Base-by-base conservation (phyloP, 2,113 vertebrate species). In the Neodontobutis hainanensis region DNA sequence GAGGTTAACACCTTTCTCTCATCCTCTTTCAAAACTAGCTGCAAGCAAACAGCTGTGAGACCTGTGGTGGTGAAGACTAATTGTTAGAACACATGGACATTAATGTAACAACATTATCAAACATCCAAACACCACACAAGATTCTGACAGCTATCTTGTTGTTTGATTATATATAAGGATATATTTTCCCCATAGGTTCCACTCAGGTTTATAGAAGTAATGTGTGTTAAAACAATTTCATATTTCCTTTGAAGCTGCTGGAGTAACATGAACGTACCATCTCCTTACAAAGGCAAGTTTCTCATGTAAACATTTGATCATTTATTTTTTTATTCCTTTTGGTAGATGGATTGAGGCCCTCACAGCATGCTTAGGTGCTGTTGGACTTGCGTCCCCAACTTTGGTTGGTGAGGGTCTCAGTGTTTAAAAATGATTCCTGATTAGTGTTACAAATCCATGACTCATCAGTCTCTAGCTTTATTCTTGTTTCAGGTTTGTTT, bases 171-270 rank as follows among this genome's bases (percentile, higher is more conserved):
- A 82, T 95, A 94, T 97, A 94, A 95, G 94, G 93, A 94, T 96
- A 94, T 95, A 75, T 94, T 92, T 94, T 65, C 66, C 65, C 86
- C 85, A 84, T 96, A 94, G 97, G 94, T 97, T 95, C 94, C 94
- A 94, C 94, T 96, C 96, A 96, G 95, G 96, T 97, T 97, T 95
- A 95, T 97, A 95, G 94, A 96, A 94, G 94, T 98, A 94, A 97
- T 94, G 94, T 98, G 94, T 98, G 96, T 96, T 98, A 87, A 96
- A 97, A 94, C 95, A 92, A 95, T 95, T 95, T 96, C 93, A 92
- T 96, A 94, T 94, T 96, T 95, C 95, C 96, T 86, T 95, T 97
- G 95, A 98, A 95, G 96, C 96, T 94, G 94, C 95, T 95, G 95
- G 95, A 97, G 94, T 96, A 95, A 94, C 95, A 95, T 96, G 95